phyloP scores from a whole-genome alignment of 1,140 invertebrate genomes.

The Elymnias hypermnestra region DNA sequence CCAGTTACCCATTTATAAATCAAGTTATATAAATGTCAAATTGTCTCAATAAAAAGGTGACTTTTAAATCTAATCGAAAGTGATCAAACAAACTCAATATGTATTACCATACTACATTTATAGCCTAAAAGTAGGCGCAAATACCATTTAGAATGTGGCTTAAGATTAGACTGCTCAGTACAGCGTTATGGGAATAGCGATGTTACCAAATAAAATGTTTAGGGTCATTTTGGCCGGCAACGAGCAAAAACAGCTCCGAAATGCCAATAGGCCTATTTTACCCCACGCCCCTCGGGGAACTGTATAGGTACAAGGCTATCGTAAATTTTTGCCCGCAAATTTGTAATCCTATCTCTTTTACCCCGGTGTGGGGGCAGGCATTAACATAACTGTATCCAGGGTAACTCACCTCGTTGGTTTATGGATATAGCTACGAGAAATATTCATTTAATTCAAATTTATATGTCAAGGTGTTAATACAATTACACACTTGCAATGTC shows the following conservation, averaged over 20 bases:
- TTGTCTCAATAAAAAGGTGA: too few species aligned
- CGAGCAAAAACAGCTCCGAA: conserved; percentile 58
- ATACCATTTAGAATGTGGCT: conserved; percentile 55
- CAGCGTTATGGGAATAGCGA: conserved; percentile 52
- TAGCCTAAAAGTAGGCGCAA: too few species aligned
- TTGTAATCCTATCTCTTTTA: conserved; percentile 74
- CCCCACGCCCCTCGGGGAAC: conserved; percentile 53
- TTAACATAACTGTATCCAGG: conserved; percentile 65
- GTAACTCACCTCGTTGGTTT: conserved; percentile 47
- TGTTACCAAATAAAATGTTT: conserved; percentile 71
- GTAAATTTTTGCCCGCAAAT: conserved; percentile 75
- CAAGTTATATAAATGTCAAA: too few species aligned
- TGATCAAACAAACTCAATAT: too few species aligned
- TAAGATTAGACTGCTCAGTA: conserved; percentile 58
- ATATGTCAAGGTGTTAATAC: background rate
- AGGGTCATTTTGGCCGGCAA: conserved; percentile 64
- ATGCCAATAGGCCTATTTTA: conserved; percentile 68
- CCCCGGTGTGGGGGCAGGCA: conserved; percentile 50
- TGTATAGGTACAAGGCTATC: conserved; percentile 55
- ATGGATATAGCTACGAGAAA: conserved; percentile 35
- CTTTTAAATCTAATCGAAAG: too few species aligned
- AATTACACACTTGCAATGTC: background rate
- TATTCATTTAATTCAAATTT: background rate
- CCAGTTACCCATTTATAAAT: too few species aligned
- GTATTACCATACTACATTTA: too few species aligned